These are phyloP conservation scores for Romanomermis culicivorax DNA, from an alignment of 2,888 invertebrate species.

Conservation along the genomic window DNA sequence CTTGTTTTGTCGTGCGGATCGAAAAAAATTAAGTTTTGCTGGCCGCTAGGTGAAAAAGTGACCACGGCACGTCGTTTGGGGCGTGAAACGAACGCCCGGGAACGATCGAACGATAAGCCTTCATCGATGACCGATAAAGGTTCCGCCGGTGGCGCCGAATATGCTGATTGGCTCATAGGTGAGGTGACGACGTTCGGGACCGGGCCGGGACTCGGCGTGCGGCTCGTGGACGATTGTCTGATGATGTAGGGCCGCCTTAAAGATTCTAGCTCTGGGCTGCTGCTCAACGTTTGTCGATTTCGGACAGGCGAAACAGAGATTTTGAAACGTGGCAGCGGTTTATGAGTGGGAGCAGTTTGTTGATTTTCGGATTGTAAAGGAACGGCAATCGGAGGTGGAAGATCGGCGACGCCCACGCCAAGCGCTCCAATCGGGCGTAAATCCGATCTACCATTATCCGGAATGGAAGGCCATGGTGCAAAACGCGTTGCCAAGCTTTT, in stretches of 20 bases:
- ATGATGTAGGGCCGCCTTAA: neutral
- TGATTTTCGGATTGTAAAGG: too few species aligned
- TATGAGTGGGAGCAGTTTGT: too few species aligned
- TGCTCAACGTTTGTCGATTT: neutral
- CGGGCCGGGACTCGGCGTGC: neutral
- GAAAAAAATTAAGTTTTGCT: neutral
- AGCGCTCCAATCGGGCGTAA: too few species aligned
- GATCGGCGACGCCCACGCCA: too few species aligned
- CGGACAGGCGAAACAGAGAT: neutral
- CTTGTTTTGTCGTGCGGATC: neutral
- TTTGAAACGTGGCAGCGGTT: neutral
- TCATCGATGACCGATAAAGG: constrained; percentile 1
- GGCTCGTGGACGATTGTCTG: neutral
- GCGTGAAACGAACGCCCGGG: neutral
- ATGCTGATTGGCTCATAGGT: neutral
- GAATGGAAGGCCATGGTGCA: neutral
- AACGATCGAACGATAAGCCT: neutral
- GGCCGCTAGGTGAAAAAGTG: neutral
- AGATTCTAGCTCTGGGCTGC: neutral
- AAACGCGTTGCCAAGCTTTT: neutral
- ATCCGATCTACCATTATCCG: too few species aligned
- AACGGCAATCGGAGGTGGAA: too few species aligned
- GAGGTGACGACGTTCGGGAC: neutral
- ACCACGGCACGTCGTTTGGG: neutral
- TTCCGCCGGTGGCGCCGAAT: too few species aligned